A percentile compares a stretch with the other conserved stretches of the same genome.
Conservation (phyloP, 2,113 vertebrate genomes). For the Poeciliopsis turrubarensis region DNA sequence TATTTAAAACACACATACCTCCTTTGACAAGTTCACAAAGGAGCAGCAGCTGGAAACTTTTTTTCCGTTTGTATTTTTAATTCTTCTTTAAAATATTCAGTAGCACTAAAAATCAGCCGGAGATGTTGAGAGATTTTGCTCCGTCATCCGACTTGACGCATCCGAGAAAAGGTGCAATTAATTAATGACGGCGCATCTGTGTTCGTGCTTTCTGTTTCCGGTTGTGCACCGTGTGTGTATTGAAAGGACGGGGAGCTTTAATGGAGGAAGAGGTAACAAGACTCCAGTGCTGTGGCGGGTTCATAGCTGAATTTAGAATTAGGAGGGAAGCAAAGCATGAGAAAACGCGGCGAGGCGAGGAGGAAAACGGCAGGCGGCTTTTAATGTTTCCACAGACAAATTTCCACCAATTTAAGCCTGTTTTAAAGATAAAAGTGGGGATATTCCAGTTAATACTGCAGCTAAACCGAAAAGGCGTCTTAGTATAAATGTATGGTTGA, state of each 20-base stretch:
- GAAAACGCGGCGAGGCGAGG: constrained; percentile 3
- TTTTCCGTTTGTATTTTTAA: constrained; percentile 1
- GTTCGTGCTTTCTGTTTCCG: constrained; percentile 22
- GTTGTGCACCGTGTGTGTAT: constrained; percentile 1
- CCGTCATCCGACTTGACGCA: constrained; percentile 10
- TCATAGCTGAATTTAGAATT: constrained; percentile 52
- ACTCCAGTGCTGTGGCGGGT: constrained; percentile 46
- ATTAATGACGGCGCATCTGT: constrained; percentile 47
- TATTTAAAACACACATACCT: constrained; percentile 12
- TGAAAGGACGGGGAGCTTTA: constrained; percentile 28
- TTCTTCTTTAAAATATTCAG: constrained; percentile 35
- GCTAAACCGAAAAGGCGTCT: no score
- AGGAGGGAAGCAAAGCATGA: constrained; percentile 44
- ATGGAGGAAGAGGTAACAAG: constrained; percentile 44
- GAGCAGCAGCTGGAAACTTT: background rate
- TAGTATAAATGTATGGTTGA: no score
- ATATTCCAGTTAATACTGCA: no score
- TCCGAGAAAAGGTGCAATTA: constrained; percentile 32
- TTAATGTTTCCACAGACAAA: no score
- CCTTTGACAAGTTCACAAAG: background rate
- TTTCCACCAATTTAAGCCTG: no score
- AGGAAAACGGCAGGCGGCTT: background rate
- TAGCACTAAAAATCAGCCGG: constrained; percentile 10
- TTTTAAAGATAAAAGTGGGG: no score
- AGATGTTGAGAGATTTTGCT: constrained; percentile 19